Evolutionary conservation across 1,140 invertebrate species (phyloP).

Genomic region (Pemphigus obesinymphae): DNA sequence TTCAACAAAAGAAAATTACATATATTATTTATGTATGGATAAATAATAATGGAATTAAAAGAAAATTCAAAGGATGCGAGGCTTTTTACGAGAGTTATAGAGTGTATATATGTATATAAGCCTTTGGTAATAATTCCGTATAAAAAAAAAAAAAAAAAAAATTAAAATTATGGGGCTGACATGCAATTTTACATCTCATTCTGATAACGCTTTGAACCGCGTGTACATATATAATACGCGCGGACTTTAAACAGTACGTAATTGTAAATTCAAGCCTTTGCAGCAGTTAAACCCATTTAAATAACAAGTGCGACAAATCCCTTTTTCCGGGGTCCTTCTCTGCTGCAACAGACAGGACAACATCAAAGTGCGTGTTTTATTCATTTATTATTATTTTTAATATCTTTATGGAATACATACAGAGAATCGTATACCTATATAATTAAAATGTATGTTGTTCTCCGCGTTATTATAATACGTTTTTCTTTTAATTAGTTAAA

Average conservation of each 20-base stretch:
- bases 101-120: neutral
- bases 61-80: slow-evolving; percentile 23
- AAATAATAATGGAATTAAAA: neutral
- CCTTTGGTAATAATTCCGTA: neutral
- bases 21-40: neutral
- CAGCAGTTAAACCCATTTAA: slow-evolving; percentile 28
- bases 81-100: neutral
- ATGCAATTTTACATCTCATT: neutral
- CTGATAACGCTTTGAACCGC: slow-evolving; percentile 23
- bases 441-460: slow-evolving; percentile 21
- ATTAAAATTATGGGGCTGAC: neutral
- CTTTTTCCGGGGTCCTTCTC: neutral
- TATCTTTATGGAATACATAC: neutral
- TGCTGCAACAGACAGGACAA: neutral
- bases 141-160: slow-evolving; percentile 7
- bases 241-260: neutral
- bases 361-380: slow-evolving; percentile 17
- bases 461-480: neutral
- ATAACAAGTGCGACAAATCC: slow-evolving; percentile 33
- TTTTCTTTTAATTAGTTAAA: slow-evolving; percentile 21
- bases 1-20: neutral
- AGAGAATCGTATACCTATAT: no score
- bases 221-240: no score
- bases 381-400: neutral
- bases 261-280: neutral